Conservation (phyloP, 2,113 vertebrate species). For the Struthio camelus region DNA sequence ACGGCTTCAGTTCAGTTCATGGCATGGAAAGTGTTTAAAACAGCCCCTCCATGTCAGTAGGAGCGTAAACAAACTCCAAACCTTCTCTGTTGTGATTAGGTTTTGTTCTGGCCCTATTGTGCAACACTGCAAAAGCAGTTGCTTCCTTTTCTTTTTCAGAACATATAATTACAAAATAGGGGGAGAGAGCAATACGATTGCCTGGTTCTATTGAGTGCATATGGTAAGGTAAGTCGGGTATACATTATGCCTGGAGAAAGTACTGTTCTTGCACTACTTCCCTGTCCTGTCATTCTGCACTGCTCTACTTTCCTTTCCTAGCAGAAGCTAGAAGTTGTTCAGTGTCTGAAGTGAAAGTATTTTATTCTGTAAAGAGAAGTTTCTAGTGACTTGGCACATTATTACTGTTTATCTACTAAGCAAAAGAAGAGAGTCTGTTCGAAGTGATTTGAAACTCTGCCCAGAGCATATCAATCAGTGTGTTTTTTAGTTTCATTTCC, state of each 20-base stretch:
- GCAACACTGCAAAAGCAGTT: background rate
- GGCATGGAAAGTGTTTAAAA: background rate
- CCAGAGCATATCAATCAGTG: background rate
- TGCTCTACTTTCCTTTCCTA: background rate
- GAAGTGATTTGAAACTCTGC: background rate
- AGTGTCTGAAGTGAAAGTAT: background rate
- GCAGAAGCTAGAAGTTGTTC: background rate
- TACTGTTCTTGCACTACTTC: background rate
- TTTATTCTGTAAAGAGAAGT: background rate
- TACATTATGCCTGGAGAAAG: background rate
- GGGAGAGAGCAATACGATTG: background rate
- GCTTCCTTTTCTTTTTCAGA: background rate
- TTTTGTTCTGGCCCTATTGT: background rate
- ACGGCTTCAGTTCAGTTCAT: background rate
- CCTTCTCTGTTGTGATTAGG: accelerated
- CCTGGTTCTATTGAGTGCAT: no score
- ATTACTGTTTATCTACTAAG: background rate
- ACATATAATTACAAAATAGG: background rate
- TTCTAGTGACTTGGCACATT: background rate
- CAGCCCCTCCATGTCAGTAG: background rate
- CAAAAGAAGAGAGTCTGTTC: background rate
- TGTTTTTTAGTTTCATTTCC: background rate
- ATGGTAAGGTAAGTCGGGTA: background rate
- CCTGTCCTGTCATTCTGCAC: background rate
- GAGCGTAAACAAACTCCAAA: background rate